phyloP scores from a whole-genome alignment of 2,888 invertebrate genomes.

The Phaonia tiefii region DNA sequence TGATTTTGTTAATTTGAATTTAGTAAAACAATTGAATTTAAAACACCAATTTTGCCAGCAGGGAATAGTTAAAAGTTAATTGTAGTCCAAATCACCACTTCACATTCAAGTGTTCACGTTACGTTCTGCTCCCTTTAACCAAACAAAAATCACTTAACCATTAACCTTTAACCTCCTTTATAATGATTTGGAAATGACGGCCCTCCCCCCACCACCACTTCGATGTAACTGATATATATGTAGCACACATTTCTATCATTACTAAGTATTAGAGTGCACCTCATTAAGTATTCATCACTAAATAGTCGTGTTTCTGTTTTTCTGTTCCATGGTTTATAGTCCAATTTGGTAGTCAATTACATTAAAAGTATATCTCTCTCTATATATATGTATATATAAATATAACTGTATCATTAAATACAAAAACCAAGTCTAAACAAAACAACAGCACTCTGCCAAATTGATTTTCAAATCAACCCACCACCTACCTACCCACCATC shows the following conservation, averaged over 20 bases:
- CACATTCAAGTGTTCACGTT: slow-evolving; percentile 3
- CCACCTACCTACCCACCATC: slow-evolving; percentile 6
- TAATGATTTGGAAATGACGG: too few species aligned
- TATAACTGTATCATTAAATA: not conserved
- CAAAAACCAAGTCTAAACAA: not conserved
- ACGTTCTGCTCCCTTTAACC: not conserved
- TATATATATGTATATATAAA: not conserved
- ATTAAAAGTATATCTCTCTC: slow-evolving; percentile 20
- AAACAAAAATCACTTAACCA: not conserved
- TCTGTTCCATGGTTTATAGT: not conserved
- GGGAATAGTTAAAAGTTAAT: slow-evolving; percentile 67
- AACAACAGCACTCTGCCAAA: slow-evolving; percentile 18
- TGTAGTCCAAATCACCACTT: slow-evolving; percentile 14
- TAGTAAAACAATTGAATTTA: slow-evolving; percentile 25
- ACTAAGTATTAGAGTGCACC: slow-evolving; percentile 33
- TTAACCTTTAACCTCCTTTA: not conserved
- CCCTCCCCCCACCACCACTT: not conserved
- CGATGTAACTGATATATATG: not conserved
- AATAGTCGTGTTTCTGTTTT: slow-evolving; percentile 23
- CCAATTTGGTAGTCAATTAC: slow-evolving; percentile 34
- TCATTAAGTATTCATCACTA: slow-evolving; percentile 33
- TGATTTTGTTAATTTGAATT: slow-evolving; percentile 9
- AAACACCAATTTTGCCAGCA: slow-evolving; percentile 67
- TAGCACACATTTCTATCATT: slow-evolving; percentile 22
- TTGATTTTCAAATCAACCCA: not conserved